Conservation (phyloP, 2,113 vertebrate species). For the Cacatua alba region DNA sequence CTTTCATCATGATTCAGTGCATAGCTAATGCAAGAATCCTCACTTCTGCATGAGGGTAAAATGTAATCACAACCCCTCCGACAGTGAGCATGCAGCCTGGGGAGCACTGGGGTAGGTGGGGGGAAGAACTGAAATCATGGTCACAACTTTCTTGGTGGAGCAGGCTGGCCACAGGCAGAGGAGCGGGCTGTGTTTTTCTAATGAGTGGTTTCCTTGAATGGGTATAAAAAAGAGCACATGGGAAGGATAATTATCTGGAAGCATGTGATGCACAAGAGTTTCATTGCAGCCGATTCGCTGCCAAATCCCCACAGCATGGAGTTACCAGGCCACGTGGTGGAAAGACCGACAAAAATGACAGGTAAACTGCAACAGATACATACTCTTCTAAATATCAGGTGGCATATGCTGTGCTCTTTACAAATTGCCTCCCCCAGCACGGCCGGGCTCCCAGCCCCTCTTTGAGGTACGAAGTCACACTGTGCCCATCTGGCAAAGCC, state of each 20-base stretch:
- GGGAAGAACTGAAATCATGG: not conserved
- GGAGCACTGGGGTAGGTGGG: fast-evolving
- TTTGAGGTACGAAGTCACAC: not conserved
- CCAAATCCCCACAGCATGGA: not conserved
- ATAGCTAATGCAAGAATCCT: not conserved
- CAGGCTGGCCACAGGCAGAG: not conserved
- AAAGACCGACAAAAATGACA: not conserved
- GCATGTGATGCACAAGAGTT: not conserved
- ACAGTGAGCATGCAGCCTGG: fast-evolving
- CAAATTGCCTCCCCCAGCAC: not conserved
- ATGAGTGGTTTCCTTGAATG: not conserved
- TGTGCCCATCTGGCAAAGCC: constrained; percentile 44
- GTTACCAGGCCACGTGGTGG: fast-evolving
- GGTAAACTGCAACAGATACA: not conserved
- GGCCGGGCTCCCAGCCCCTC: not conserved
- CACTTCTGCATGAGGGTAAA: not conserved
- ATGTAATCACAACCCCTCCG: fast-evolving
- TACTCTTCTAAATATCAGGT: not conserved
- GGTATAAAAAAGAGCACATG: not conserved
- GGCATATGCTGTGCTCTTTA: constrained; percentile 5
- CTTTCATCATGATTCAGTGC: not conserved
- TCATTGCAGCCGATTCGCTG: fast-evolving
- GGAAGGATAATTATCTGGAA: not conserved
- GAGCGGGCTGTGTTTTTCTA: not conserved
- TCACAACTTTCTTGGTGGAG: not conserved